These are phyloP conservation scores for Thomomys bottae DNA, from an alignment of 2,113 vertebrate genomes.

Conservation along the genomic window DNA sequence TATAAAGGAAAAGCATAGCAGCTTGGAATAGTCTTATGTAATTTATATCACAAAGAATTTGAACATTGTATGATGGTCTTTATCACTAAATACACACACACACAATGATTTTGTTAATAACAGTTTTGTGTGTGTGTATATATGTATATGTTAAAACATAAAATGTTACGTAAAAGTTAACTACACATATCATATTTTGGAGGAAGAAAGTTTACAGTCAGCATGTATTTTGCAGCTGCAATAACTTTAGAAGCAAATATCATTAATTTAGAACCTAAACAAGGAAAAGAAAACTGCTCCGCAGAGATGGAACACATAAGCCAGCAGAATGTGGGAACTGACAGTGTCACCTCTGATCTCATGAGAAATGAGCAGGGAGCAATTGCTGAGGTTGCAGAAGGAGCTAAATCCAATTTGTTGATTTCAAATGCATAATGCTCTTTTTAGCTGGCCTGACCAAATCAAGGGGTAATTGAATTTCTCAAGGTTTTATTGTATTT, in stretches of 20 bases:
- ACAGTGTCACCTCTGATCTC: constrained; percentile 10
- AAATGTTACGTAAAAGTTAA: neutral
- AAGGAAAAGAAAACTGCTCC: neutral
- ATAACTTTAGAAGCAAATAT: constrained; percentile 49
- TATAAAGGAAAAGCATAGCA: neutral
- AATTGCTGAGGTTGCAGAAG: constrained; percentile 57
- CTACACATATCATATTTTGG: neutral
- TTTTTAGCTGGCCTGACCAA: constrained; percentile 36
- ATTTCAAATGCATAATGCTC: constrained; percentile 60
- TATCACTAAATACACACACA: neutral
- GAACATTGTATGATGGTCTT: neutral
- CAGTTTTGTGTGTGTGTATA: neutral
- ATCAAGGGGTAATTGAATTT: constrained; percentile 57
- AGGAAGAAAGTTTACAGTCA: constrained; percentile 2
- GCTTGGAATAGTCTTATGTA: neutral
- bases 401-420: constrained; percentile 54
- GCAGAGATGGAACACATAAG: neutral
- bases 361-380: neutral
- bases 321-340: neutral
- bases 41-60: neutral
- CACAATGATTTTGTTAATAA: neutral
- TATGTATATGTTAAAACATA: too few species aligned
- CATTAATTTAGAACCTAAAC: constrained; percentile 52
- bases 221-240: constrained; percentile 19
- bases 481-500: neutral